Base-by-base conservation (phyloP, 2,888 invertebrate species). In the Chironomus riparius region DNA sequence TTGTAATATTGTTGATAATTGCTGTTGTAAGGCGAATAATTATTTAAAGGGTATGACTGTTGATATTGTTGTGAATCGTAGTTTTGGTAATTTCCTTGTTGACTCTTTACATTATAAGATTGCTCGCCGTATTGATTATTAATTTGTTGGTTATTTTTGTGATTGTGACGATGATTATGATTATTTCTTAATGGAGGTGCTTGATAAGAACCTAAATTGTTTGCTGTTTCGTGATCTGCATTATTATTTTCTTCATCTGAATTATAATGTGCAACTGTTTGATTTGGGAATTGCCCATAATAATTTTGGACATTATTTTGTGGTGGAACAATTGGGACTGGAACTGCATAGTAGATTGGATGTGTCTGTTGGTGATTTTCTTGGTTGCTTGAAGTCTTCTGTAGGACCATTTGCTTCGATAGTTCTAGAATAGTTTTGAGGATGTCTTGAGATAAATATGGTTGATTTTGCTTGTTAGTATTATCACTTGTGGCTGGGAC, bases 371-470 rank as follows among this genome's bases (percentile, higher is more conserved):
- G 22, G 6, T 73, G 47, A 15, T 15, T 38, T 12, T 62, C 22
- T 65, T 47, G 68, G 12, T 6, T 47, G 13, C 47, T 38, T 28
- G 47, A 38, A 18, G 21, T 48, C 47, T 74, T 56, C 15, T 83
- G 83, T 24, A 82, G 81, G 68, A 83, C 81, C 83, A 84, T 83
- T 79, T 84, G 83, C 76, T 84, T 83, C 0, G 84, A 84, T 4
- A 84, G 78, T 74, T 84, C 83, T 68, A 84, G 78, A 0, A 84
- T 82, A 0, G 83, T 84, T 77, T 83, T 83, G 2, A 84, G 73
- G 0, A 84, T 84, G 62, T 84, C 83, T 77, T 83, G 83, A 0
- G 84, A 82, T 3, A 84, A 82, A 75, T 82, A 82, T 0, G 84
- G 83, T 80, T 79, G 21, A 79, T 61, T 47, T 68, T 79, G 80